These are phyloP conservation scores for Sus scrofa DNA, from an alignment of 2,113 vertebrate genomes.

Conservation along the genomic window T2T-Sscrofa CM000815.6:89422501-89423000, in stretches of 20 bases:
- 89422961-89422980: not conserved
- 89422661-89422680: not conserved
- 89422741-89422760: not conserved
- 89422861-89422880: not conserved
- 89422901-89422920: not conserved
- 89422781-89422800: not conserved
- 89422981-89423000: not conserved
- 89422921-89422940: not conserved
- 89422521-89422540: not conserved
- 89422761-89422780: not conserved
- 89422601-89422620: not conserved
- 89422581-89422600: rapidly evolving
- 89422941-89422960: not conserved
- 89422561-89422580: not conserved
- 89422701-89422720: not conserved
- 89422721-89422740: not conserved
- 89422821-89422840: not conserved
- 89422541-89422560: not conserved
- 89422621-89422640: too few relatives aligned
- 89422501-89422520: not conserved
- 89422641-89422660: not conserved
- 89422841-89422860: not conserved
- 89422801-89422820: not conserved
- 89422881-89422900: not conserved
- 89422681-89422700: not conserved